A percentile compares a stretch with the other conserved stretches of the same genome.
Evolutionary conservation across 2,113 vertebrate species (phyloP).

Genomic region (Notarius quadriscutis): DNA sequence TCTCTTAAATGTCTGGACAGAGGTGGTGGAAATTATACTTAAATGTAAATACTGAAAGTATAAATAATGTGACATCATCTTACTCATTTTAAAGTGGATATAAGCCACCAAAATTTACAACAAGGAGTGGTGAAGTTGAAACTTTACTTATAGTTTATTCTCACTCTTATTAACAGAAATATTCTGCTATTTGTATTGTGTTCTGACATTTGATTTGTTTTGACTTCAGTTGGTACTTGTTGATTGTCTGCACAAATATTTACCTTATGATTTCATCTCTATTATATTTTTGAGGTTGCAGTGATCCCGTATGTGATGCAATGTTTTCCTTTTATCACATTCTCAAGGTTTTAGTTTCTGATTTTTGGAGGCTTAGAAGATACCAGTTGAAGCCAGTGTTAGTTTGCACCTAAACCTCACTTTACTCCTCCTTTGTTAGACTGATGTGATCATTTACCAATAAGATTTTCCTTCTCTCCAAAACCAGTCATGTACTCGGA

Average conservation of each 20-base stretch:
- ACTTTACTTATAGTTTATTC: neutral
- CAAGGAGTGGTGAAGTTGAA: neutral
- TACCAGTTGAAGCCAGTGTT: too few species aligned
- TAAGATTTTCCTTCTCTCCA: neutral
- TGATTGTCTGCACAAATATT: neutral
- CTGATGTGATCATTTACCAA: neutral
- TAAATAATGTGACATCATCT: neutral
- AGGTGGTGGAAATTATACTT: neutral
- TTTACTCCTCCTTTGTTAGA: neutral
- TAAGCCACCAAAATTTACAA: neutral
- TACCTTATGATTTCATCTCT: neutral
- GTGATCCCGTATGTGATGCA: neutral
- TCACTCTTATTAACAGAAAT: too few species aligned
- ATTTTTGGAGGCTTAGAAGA: neutral
- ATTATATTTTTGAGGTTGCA: neutral
- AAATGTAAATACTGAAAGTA: neutral
- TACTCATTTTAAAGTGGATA: neutral
- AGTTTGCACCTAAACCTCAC: too few species aligned
- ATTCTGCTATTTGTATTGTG: neutral
- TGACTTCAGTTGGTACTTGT: neutral
- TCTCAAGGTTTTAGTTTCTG: neutral
- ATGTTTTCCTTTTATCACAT: neutral
- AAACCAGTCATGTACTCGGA: constrained; percentile 60
- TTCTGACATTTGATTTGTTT: neutral
- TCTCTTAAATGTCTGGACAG: neutral